Conservation (phyloP, 2,113 vertebrate genomes). For the Platichthys flesus region DNA sequence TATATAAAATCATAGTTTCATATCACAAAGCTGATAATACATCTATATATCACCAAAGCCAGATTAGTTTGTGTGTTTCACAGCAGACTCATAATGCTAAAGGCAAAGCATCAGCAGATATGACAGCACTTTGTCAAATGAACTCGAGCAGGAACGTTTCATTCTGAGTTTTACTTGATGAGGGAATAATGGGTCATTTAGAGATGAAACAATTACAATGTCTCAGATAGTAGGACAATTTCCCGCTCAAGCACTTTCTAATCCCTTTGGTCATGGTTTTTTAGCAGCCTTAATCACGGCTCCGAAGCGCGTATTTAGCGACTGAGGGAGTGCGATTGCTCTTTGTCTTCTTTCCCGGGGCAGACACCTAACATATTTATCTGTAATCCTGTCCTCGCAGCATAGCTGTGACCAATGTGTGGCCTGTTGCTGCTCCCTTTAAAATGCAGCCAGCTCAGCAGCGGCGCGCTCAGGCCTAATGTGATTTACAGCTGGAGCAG, state of each 20-base stretch:
- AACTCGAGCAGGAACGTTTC: constrained; percentile 21
- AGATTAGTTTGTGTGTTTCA: background rate
- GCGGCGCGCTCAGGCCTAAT: constrained; percentile 71
- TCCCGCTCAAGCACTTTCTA: constrained; percentile 71
- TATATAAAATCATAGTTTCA: too few relatives aligned
- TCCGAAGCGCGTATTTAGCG: constrained; percentile 56
- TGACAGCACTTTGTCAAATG: constrained; percentile 15
- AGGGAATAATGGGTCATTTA: constrained; percentile 64
- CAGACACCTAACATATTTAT: constrained; percentile 80
- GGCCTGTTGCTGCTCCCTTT: constrained; percentile 65
- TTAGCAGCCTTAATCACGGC: constrained; percentile 72
- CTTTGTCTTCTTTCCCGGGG: constrained; percentile 67
- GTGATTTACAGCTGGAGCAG: constrained; percentile 73
- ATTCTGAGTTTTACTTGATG: constrained; percentile 54
- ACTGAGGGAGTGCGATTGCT: constrained; percentile 60
- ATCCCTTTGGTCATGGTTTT: constrained; percentile 68
- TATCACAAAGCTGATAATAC: background rate
- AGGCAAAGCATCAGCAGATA: background rate
- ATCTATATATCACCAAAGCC: background rate
- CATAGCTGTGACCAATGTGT: constrained; percentile 76
- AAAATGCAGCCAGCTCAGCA: constrained; percentile 61
- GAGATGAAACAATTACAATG: constrained; percentile 68
- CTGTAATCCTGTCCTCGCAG: constrained; percentile 73
- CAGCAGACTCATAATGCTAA: constrained; percentile 37
- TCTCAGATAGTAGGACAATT: constrained; percentile 63